Conservation (phyloP, 2,113 vertebrate genomes). For the Leptobrachium ailaonicum region DNA sequence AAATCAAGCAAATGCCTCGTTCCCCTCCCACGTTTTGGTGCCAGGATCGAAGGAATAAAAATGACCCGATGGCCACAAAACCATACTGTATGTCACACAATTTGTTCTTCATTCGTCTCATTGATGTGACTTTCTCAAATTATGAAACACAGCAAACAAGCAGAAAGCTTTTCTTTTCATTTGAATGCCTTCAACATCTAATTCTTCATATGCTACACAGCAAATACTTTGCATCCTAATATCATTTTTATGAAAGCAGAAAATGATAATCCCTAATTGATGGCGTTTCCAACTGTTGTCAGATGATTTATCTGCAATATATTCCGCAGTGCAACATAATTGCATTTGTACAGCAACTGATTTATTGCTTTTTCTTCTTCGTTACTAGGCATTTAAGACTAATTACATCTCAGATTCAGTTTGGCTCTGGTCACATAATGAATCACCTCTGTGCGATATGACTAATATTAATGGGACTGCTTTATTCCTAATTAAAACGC, state of each 20-base stretch:
- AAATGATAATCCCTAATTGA: conserved; percentile 59
- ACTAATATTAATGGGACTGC: conserved; percentile 63
- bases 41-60: no score
- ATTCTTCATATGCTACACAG: conserved; percentile 27
- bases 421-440: conserved; percentile 77
- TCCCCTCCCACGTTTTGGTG: no score
- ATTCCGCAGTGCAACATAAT: conserved; percentile 58
- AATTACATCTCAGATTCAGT: conserved; percentile 76
- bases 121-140: conserved; percentile 4
- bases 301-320: conserved; percentile 54
- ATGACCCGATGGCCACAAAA: no score
- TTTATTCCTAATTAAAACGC: conserved; percentile 64
- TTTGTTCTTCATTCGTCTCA: no score
- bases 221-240: conserved; percentile 15
- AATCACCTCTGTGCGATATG: conserved; percentile 70
- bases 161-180: background rate
- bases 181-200: conserved; percentile 12
- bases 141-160: background rate
- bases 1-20: no score
- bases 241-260: conserved; percentile 42
- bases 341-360: conserved; percentile 64
- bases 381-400: conserved; percentile 71
- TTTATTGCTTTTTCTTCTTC: conserved; percentile 63
- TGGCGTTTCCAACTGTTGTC: conserved; percentile 55
- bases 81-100: no score